Conservation (phyloP, 2,797 vertebrate species). For the Hemitrygon akajei region DNA sequence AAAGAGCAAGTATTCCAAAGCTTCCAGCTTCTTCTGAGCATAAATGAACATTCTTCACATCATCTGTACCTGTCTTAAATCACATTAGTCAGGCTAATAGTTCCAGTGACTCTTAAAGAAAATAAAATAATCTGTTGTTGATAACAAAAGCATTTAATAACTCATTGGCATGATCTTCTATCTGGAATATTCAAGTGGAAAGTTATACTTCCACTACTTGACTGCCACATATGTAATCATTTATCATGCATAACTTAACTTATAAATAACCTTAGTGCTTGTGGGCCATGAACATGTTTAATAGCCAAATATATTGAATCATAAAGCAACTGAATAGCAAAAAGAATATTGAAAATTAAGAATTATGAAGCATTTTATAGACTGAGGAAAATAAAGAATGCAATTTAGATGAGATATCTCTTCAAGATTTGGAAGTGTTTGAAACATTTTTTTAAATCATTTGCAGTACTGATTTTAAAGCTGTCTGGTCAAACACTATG, state of each 20-base stretch:
- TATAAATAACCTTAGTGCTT: conserved; percentile 8
- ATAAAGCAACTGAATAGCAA: background rate
- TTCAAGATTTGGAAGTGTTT: background rate
- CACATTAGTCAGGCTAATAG: background rate
- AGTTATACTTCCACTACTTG: background rate
- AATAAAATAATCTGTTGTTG: background rate
- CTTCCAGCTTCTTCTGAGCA: background rate
- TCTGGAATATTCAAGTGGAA: background rate
- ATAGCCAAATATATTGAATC: conserved; percentile 21
- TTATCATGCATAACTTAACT: conserved; percentile 8
- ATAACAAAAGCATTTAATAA: background rate
- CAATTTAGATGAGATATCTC: background rate
- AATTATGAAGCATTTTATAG: background rate
- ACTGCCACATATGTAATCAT: conserved; percentile 8
- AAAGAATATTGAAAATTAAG: conserved; percentile 30
- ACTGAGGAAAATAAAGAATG: background rate
- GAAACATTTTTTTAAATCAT: background rate
- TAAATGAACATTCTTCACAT: background rate
- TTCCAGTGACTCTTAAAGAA: background rate
- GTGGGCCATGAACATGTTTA: background rate
- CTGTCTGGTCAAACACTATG: background rate
- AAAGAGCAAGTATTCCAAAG: background rate
- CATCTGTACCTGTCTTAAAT: background rate
- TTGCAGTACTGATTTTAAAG: background rate
- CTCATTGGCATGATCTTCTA: background rate